Evolutionary conservation across 2,113 vertebrate genomes (phyloP).

Genomic region (Alouatta palliata): DNA sequence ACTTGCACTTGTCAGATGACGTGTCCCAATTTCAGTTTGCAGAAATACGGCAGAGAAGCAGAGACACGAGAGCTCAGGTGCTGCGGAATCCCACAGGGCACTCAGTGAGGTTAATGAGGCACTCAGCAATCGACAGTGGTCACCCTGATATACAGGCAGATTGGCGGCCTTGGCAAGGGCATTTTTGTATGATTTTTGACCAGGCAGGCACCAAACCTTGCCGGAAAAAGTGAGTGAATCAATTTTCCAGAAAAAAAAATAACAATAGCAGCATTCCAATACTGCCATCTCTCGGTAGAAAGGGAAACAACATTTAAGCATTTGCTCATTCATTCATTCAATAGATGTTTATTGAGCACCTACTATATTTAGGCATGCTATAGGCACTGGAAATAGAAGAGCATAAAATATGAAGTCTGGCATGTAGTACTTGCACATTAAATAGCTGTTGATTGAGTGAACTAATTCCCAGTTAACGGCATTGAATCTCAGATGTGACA

Average conservation of each 20-base stretch:
- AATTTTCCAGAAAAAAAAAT: not conserved
- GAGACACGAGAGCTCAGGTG: not conserved
- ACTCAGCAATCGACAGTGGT: accelerated
- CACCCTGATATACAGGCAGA: not conserved
- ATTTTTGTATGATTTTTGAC: not conserved
- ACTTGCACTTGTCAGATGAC: conserved; percentile 3
- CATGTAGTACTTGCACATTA: not conserved
- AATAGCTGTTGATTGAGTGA: not conserved
- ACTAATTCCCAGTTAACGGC: not conserved
- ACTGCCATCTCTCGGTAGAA: conserved; percentile 57
- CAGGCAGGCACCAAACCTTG: not conserved
- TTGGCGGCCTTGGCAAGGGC: not conserved
- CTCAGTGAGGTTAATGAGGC: not conserved
- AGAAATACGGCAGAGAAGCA: conserved; percentile 44
- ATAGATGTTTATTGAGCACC: not conserved
- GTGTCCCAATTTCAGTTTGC: conserved; percentile 59
- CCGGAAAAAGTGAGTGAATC: not conserved
- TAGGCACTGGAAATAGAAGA: not conserved
- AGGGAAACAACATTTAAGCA: not conserved
- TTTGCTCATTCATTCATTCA: not conserved
- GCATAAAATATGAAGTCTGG: not conserved
- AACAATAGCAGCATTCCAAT: not conserved
- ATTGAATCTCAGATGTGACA: not conserved
- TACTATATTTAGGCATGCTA: not conserved
- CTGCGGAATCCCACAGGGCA: accelerated